phyloP scores from a whole-genome alignment of 2,113 vertebrate genomes.

The Pholis gunnellus region DNA sequence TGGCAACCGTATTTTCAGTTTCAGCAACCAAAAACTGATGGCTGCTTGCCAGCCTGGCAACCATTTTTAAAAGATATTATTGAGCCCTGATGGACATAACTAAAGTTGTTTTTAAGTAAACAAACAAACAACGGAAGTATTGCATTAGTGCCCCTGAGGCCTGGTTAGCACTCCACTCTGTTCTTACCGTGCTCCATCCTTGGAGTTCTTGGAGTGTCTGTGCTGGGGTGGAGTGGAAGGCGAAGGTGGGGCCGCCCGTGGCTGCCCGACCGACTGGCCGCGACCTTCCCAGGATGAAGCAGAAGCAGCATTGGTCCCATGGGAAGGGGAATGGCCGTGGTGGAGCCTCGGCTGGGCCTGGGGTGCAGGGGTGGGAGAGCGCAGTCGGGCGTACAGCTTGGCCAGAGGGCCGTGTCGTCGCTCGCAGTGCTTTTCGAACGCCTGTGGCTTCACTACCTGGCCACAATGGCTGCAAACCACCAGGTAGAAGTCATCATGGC shows the following conservation, averaged over 20 bases:
- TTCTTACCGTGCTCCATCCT: slow-evolving; percentile 89
- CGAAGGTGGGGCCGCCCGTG: slow-evolving; percentile 82
- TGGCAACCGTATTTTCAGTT: neutral
- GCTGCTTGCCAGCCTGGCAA: too few relatives aligned
- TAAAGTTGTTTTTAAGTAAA: neutral
- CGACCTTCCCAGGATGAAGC: slow-evolving; percentile 77
- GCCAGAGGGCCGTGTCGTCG: slow-evolving; percentile 90
- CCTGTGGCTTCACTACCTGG: slow-evolving; percentile 96
- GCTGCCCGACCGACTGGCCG: slow-evolving; percentile 72
- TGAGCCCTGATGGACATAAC: too few relatives aligned
- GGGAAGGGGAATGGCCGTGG: slow-evolving; percentile 85
- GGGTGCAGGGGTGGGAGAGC: slow-evolving; percentile 78
- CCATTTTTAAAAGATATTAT: too few relatives aligned
- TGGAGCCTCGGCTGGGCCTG: slow-evolving; percentile 87
- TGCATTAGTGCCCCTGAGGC: neutral
- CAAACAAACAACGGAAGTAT: neutral
- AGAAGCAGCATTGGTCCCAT: slow-evolving; percentile 68
- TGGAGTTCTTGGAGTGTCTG: slow-evolving; percentile 86
- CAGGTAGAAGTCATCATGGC: slow-evolving; percentile 95
- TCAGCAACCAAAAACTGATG: neutral
- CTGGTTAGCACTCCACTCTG: neutral
- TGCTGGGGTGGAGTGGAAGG: slow-evolving; percentile 83
- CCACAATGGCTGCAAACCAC: slow-evolving; percentile 96
- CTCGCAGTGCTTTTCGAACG: slow-evolving; percentile 96
- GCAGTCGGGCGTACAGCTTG: slow-evolving; percentile 88